phyloP scores from a whole-genome alignment of 2,797 vertebrate genomes.

The Mormyrus proboscirostris region DNA sequence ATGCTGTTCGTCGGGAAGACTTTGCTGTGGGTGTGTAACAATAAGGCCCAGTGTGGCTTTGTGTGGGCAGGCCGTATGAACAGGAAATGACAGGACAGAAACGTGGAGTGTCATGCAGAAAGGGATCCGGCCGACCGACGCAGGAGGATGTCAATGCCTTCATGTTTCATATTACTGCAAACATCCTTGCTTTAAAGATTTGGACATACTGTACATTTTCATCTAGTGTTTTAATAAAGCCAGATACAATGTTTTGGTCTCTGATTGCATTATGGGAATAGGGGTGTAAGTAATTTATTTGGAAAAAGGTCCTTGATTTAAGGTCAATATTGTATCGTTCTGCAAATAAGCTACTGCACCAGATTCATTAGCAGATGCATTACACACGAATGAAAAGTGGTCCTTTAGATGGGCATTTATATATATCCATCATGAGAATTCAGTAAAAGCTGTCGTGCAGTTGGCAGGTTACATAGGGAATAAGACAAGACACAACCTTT shows the following conservation, averaged over 20 bases:
- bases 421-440: background rate
- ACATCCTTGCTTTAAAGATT: background rate
- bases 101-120: background rate
- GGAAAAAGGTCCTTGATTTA: background rate
- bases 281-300: background rate
- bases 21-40: background rate
- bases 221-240: background rate
- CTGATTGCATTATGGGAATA: background rate
- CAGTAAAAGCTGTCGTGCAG: background rate
- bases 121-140: background rate
- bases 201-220: background rate
- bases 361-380: constrained; percentile 1
- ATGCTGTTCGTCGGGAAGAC: background rate
- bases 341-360: background rate
- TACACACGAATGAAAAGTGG: background rate
- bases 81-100: background rate
- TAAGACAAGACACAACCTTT: background rate
- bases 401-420: background rate
- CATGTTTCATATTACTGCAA: background rate
- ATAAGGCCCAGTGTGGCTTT: background rate
- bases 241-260: background rate
- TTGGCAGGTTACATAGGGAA: background rate
- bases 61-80: background rate
- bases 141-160: background rate
- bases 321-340: background rate